Base-by-base conservation (phyloP, 2,888 invertebrate genomes). In the Ophonus ardosiacus region DNA sequence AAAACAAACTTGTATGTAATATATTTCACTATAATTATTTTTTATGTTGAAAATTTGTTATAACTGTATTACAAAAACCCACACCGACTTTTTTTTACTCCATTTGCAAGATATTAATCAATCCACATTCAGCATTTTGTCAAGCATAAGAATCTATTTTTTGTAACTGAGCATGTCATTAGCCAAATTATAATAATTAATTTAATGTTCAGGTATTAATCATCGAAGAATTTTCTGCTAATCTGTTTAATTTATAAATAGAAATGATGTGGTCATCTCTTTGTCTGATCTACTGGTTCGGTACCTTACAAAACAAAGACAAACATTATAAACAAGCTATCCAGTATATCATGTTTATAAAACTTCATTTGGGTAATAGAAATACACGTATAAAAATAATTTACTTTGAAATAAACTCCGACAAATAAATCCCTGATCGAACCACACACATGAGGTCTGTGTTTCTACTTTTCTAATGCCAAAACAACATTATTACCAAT, bases 401-500 rank as follows among this genome's bases (percentile, higher is more conserved):
- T 80, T 80, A 31, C n/a, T 40, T 5, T 0, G 40, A 56, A 76
- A 43, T 17, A 74, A 74, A 76, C 21, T 51, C 76, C 51, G 13
- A 76, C 38, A 68, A 15, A 68, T 15, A 68, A 68, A 38, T 38
- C 68, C 38, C 38, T 40, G 68, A 68, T 68, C 38, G 68, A 68
- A 15, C 51, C 56, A 43, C 76, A 76, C 24, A 76, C 76, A 76
- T 10, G 51, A 56, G 38, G 21, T 57, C 56, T 31, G 17, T 78
- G 78, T 57, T 56, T 57, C 56, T 7, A 31, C 24, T 79, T 57
- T 79, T 79, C 61, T 24, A 80, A 57, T 61, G 43, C 84, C 15
- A 17, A 56, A 65, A 85, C 85, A 85, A 76, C 85, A 80, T 85
- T 85, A 85, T 85, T 85, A 85, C 80, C 40, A 38, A 68, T 85